Percentiles rank a stretch among this genome's conserved stretches.
Conservation (phyloP, 1,140 invertebrate genomes). For the Sminthurides bifidus region DNA sequence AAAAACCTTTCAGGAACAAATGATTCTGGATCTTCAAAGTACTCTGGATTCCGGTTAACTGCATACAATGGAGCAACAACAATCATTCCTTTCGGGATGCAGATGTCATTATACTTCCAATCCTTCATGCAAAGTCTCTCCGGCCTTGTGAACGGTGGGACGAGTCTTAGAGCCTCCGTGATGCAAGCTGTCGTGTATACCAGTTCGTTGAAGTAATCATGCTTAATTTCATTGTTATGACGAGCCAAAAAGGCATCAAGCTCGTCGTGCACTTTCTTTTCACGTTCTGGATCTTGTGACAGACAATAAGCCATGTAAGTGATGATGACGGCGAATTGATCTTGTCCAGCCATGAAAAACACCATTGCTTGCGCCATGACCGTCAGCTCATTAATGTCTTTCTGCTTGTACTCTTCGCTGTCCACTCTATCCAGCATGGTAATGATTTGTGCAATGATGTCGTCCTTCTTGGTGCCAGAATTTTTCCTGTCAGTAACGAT, state of each 20-base stretch:
- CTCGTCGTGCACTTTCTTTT: constrained; percentile 30
- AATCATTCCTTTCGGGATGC: constrained; percentile 36
- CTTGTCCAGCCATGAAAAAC: constrained; percentile 18
- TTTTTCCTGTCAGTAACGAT: not conserved
- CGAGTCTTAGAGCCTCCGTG: constrained; percentile 19
- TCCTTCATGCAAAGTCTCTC: constrained; percentile 19
- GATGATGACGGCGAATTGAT: not conserved
- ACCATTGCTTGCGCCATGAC: constrained; percentile 12
- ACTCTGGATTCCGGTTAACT: constrained; percentile 50
- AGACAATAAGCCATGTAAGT: not conserved
- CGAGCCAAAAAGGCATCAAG: constrained; percentile 22
- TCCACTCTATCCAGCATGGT: constrained; percentile 1
- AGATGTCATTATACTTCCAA: constrained; percentile 10
- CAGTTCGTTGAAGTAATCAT: constrained; percentile 21
- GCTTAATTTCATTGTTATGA: constrained; percentile 16
- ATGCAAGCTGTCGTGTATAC: constrained; percentile 25
- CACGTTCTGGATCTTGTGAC: constrained; percentile 19
- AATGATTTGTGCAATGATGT: constrained; percentile 16
- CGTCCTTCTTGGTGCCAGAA: constrained; percentile 2
- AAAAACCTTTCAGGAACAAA: constrained; percentile 47
- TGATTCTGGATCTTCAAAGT: constrained; percentile 41
- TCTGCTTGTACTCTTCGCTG: constrained; percentile 1
- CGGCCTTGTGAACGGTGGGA: constrained; percentile 6
- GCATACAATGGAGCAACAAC: constrained; percentile 44
- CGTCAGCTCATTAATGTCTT: constrained; percentile 14